Conservation (phyloP, 2,797 vertebrate genomes). For the Lacerta bilineata region DNA sequence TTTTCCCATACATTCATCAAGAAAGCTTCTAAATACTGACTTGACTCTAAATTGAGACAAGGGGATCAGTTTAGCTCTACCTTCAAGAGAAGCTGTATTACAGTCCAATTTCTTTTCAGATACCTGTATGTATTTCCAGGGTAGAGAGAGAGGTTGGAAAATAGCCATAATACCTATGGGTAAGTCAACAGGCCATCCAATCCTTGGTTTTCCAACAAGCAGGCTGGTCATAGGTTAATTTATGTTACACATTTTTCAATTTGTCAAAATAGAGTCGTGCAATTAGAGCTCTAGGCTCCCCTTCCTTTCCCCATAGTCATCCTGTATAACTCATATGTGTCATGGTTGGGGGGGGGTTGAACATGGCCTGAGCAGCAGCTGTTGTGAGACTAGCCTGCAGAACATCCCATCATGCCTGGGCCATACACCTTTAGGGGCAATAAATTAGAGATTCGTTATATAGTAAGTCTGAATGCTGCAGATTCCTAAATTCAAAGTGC, state of each 20-base stretch:
- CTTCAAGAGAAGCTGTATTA: too few species aligned
- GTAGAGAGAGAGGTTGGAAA: background rate
- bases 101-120: too few species aligned
- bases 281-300: background rate
- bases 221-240: background rate
- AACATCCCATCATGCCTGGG: background rate
- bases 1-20: too few species aligned
- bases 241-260: background rate
- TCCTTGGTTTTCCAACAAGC: background rate
- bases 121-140: background rate
- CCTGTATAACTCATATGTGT: background rate
- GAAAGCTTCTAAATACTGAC: too few species aligned
- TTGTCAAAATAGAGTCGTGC: background rate
- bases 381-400: background rate
- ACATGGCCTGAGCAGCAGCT: background rate
- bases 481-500: background rate
- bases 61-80: too few species aligned
- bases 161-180: background rate
- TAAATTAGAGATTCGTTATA: background rate
- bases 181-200: background rate
- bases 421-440: background rate
- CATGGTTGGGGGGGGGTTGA: background rate
- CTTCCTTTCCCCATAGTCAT: background rate
- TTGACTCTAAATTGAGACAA: too few species aligned
- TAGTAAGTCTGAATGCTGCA: background rate